Percentiles rank a stretch among this genome's conserved stretches.
Evolutionary conservation across 2,888 invertebrate genomes (phyloP).

Genomic region (Andrena minutula): DNA sequence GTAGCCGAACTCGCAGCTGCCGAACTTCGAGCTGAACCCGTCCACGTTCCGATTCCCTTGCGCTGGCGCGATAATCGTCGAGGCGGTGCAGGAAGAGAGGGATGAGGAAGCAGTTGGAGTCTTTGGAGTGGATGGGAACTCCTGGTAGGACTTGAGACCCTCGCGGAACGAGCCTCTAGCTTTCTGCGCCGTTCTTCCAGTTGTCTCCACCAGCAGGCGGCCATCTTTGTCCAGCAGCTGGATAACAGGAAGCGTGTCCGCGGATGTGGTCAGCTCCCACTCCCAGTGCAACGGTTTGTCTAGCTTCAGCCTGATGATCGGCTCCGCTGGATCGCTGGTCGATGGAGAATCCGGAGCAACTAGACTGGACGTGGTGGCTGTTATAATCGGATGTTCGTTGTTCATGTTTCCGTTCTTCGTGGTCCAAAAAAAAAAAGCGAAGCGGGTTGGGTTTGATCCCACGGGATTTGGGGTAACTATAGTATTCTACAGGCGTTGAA

Average conservation of each 20-base stretch:
- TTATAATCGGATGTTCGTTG: conserved; percentile 72
- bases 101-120: conserved; percentile 27
- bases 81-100: conserved; percentile 34
- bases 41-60: conserved; percentile 77
- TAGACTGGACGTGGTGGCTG: conserved; percentile 67
- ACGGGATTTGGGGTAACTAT: neutral
- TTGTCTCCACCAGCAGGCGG: conserved; percentile 79
- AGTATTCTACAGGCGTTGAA: neutral
- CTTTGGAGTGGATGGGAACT: conserved; percentile 64
- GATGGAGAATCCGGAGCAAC: conserved; percentile 70
- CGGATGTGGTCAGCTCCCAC: conserved; percentile 81
- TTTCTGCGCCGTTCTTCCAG: conserved; percentile 79
- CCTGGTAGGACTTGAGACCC: conserved; percentile 74
- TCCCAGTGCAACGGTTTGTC: conserved; percentile 81
- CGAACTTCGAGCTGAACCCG: conserved; percentile 79
- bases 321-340: conserved; percentile 68
- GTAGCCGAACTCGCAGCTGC: conserved; percentile 64
- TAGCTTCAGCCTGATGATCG: conserved; percentile 78
- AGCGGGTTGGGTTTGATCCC: conserved; percentile 33
- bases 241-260: conserved; percentile 78
- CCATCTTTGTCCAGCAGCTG: conserved; percentile 80
- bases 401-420: conserved; percentile 74
- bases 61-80: conserved; percentile 3
- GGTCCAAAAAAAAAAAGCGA: neutral
- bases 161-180: conserved; percentile 80